phyloP scores from a whole-genome alignment of 2,113 vertebrate genomes.

The pig (Sus scrofa) region DNA sequence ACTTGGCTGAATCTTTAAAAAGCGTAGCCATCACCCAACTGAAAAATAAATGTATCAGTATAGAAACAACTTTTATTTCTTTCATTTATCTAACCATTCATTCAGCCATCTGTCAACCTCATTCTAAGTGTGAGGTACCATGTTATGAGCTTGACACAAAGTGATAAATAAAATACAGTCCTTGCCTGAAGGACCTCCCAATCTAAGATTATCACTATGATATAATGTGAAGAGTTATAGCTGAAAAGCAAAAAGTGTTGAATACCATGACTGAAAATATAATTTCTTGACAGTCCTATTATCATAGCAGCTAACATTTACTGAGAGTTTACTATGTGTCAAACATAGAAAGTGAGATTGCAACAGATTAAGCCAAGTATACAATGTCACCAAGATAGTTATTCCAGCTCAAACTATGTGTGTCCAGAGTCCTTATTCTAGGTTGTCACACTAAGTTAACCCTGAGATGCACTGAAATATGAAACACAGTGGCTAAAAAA shows the following conservation, averaged over 20 bases:
- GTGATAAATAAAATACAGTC: neutral
- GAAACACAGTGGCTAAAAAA: neutral
- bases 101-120: neutral
- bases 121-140: neutral
- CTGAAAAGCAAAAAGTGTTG: neutral
- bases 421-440: neutral
- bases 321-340: neutral
- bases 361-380: neutral
- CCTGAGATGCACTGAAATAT: neutral
- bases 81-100: neutral
- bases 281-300: neutral
- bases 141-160: neutral
- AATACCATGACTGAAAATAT: neutral
- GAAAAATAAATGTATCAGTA: conserved; percentile 19
- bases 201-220: neutral
- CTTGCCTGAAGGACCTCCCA: neutral
- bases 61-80: conserved; percentile 43
- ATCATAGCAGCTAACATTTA: neutral
- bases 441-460: neutral
- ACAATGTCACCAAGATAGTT: conserved; percentile 54
- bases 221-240: neutral
- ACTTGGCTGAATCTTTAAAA: conserved; percentile 57
- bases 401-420: neutral
- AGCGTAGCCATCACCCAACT: neutral
- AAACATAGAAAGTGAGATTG: neutral